Evolutionary conservation across 2,113 vertebrate genomes (phyloP).

Genomic region (Acrocephalus arundinaceus): DNA sequence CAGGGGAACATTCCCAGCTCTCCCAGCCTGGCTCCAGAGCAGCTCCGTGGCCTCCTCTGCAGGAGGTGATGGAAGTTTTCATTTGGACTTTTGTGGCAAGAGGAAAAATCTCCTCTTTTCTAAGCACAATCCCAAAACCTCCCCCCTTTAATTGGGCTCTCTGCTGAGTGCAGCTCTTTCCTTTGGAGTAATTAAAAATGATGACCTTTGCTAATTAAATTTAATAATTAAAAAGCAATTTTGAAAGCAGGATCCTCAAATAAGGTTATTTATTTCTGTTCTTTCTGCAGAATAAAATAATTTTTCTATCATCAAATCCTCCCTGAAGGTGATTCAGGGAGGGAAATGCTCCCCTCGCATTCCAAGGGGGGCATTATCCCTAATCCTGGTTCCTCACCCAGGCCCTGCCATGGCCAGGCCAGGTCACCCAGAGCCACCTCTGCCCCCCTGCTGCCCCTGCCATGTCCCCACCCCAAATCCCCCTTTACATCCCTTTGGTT

Average conservation of each 20-base stretch:
- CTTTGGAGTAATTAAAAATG: background rate
- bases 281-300: background rate
- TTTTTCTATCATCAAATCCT: background rate
- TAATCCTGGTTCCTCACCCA: background rate
- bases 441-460: background rate
- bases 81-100: background rate
- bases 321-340: background rate
- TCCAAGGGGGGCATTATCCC: background rate
- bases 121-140: background rate
- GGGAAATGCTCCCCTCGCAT: background rate
- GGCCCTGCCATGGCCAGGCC: background rate
- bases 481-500: background rate
- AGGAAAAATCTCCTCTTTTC: background rate
- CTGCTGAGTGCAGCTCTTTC: background rate
- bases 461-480: background rate
- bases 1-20: background rate
- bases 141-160: background rate
- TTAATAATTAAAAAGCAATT: background rate
- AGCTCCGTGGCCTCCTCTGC: accelerated
- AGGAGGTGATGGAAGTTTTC: background rate
- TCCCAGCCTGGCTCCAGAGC: background rate
- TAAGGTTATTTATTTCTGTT: background rate
- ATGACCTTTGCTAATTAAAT: background rate
- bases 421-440: background rate
- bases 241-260: background rate